Conservation (phyloP, 2,888 invertebrate species). For the Agrotis exclamationis region DNA sequence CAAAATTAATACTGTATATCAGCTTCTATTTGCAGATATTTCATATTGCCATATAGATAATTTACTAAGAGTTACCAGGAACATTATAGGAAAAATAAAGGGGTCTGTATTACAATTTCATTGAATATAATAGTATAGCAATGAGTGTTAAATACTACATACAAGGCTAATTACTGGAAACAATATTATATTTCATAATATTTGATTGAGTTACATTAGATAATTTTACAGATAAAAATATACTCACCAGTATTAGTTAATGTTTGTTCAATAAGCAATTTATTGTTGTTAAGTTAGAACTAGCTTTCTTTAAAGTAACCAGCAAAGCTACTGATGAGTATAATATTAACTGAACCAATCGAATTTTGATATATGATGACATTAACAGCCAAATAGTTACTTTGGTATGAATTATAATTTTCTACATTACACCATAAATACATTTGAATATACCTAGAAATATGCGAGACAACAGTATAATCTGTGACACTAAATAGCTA, state of each 20-base stretch:
- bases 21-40: conserved; percentile 58
- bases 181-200: conserved; percentile 58
- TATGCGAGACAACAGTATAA: conserved; percentile 65
- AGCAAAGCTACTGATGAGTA: conserved; percentile 50
- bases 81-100: conserved; percentile 62
- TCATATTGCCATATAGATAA: conserved; percentile 51
- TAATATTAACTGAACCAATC: conserved; percentile 62
- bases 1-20: conserved; percentile 62
- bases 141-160: conserved; percentile 41
- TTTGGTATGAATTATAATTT: conserved; percentile 77
- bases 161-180: conserved; percentile 47
- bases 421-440: conserved; percentile 69
- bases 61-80: conserved; percentile 69
- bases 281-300: conserved; percentile 5
- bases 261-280: conserved; percentile 19
- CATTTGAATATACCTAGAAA: conserved; percentile 69
- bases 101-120: conserved; percentile 41
- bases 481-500: conserved; percentile 67
- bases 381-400: conserved; percentile 79
- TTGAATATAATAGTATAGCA: conserved; percentile 42
- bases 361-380: conserved; percentile 73
- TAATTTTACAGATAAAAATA: conserved; percentile 61
- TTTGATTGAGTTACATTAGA: conserved; percentile 57
- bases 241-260: conserved; percentile 57
- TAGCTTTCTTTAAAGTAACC: conserved; percentile 5